Conservation (phyloP, 2,113 vertebrate species). For the Chiloscyllium plagiosum region DNA sequence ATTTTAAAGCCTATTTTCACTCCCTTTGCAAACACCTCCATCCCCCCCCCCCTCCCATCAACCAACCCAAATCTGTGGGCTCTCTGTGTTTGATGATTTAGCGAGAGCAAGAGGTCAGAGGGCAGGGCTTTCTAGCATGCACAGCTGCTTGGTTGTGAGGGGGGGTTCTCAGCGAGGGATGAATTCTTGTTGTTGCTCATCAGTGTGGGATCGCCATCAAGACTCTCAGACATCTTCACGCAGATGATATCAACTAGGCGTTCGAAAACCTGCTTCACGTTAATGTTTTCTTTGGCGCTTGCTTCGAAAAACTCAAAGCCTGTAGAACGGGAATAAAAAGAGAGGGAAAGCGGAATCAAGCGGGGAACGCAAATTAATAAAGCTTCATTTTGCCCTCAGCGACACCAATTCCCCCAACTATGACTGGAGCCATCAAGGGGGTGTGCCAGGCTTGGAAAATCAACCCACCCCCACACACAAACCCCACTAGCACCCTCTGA, state of each 20-base stretch:
- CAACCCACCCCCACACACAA: too few species aligned
- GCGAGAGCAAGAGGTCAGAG: neutral
- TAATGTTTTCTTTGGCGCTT: conserved; percentile 84
- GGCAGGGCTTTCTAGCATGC: conserved; percentile 55
- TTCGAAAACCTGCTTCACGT: conserved; percentile 85
- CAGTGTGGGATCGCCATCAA: conserved; percentile 57
- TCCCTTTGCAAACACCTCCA: neutral
- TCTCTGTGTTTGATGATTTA: neutral
- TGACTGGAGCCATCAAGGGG: neutral
- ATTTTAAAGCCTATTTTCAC: neutral
- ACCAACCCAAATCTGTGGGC: neutral
- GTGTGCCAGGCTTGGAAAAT: too few species aligned
- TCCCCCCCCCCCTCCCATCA: neutral
- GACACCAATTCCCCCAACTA: neutral
- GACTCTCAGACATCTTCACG: conserved; percentile 81
- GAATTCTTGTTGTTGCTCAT: conserved; percentile 57
- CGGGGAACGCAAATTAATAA: neutral
- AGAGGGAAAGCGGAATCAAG: neutral
- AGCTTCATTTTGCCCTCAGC: neutral
- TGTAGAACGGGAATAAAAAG: conserved; percentile 42
- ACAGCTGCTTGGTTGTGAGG: conserved; percentile 61
- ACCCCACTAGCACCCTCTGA: too few species aligned
- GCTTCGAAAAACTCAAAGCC: conserved; percentile 88
- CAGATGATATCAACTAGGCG: conserved; percentile 81
- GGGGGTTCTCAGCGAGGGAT: conserved; percentile 52